Conservation (phyloP, 2,888 invertebrate species). For the Glyphotaelius pellucidus region DNA sequence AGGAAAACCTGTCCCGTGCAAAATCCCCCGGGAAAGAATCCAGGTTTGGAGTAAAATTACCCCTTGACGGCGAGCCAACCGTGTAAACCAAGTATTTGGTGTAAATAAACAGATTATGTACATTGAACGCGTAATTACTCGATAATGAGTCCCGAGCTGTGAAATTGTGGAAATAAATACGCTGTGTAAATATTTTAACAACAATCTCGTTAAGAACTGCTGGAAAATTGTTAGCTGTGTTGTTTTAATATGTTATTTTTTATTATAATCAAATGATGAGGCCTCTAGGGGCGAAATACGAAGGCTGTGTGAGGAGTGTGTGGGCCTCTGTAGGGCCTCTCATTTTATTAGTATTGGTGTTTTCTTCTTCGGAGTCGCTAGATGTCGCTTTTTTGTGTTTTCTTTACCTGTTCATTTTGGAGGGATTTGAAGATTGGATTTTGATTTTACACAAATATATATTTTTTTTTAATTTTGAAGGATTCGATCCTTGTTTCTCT, state of each 20-base stretch:
- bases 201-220: background rate
- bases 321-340: too few species aligned
- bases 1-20: background rate
- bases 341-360: too few species aligned
- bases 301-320: background rate
- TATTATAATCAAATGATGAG: background rate
- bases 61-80: background rate
- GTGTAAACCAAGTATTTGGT: background rate
- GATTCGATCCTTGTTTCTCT: too few species aligned
- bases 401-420: too few species aligned
- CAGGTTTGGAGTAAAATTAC: background rate
- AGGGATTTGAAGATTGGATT: too few species aligned
- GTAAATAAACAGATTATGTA: background rate
- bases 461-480: too few species aligned
- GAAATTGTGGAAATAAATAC: background rate
- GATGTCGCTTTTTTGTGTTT: too few species aligned
- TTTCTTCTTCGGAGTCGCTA: too few species aligned
- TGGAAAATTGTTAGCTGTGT: background rate
- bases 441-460: too few species aligned
- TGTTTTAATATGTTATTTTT: background rate
- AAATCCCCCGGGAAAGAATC: background rate
- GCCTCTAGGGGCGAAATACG: background rate
- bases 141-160: background rate
- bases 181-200: background rate
- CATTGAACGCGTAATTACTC: conserved; percentile 2